These are phyloP conservation scores for Neoseiulus cucumeris DNA, from an alignment of 1,140 invertebrate genomes.

Conservation along the genomic window DNA sequence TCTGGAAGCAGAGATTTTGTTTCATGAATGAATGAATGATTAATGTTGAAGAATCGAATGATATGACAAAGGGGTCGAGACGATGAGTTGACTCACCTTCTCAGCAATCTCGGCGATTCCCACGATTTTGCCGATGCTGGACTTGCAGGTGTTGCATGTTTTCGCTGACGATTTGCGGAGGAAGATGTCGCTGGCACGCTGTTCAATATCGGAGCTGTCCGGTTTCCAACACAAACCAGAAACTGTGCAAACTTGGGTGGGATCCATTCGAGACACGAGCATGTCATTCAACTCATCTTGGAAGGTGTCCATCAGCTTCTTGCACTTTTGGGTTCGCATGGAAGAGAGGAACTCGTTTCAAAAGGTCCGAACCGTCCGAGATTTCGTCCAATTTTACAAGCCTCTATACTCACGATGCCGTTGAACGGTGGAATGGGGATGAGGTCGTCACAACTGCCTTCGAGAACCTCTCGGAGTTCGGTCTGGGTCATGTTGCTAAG, in stretches of 20 bases:
- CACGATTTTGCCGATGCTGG: neutral
- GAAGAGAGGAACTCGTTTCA: too few relatives aligned
- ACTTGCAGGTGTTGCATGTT: neutral
- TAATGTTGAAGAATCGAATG: too few relatives aligned
- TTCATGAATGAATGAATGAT: too few relatives aligned
- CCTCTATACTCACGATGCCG: neutral
- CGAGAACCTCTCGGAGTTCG: neutral
- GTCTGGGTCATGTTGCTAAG: neutral
- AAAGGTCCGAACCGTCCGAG: too few relatives aligned
- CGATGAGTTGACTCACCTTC: too few relatives aligned
- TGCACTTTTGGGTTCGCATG: neutral
- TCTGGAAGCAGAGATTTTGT: neutral
- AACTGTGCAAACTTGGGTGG: neutral
- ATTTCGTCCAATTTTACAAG: too few relatives aligned
- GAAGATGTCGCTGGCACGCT: neutral
- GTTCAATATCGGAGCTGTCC: neutral
- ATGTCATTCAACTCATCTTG: constrained; percentile 3
- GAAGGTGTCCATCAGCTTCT: neutral
- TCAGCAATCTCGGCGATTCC: neutral
- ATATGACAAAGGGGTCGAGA: too few relatives aligned
- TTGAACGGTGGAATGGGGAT: neutral
- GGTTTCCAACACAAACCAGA: neutral
- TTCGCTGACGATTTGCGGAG: neutral
- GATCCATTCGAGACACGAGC: constrained; percentile 4
- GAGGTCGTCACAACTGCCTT: neutral